A percentile compares a stretch with the other conserved stretches of the same genome.
These are phyloP conservation scores for Laupala kohalensis DNA, from an alignment of 1,140 invertebrate genomes.

Conservation along the genomic window DNA sequence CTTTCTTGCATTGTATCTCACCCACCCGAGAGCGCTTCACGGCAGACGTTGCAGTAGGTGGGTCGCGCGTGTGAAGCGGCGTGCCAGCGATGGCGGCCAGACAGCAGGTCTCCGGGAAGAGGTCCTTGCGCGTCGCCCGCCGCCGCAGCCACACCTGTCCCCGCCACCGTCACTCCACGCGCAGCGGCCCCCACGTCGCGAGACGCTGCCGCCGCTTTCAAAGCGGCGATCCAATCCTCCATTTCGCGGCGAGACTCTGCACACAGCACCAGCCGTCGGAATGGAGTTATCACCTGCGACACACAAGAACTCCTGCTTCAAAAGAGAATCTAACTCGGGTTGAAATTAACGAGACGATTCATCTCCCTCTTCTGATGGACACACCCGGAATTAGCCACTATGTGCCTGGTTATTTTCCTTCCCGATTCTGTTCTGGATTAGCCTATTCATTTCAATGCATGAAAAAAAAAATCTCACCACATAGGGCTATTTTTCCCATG, in stretches of 20 bases:
- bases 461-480: too few species aligned
- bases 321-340: too few species aligned
- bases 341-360: too few species aligned
- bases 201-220: slow-evolving; percentile 58
- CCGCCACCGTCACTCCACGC: background rate
- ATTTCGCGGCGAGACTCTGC: slow-evolving; percentile 70
- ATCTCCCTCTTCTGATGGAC: too few species aligned
- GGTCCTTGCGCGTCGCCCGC: slow-evolving; percentile 23
- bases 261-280: slow-evolving; percentile 67
- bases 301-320: background rate
- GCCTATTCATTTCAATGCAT: too few species aligned
- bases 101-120: slow-evolving; percentile 57
- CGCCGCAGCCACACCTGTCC: background rate
- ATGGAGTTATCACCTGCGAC: slow-evolving; percentile 70
- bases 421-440: too few species aligned
- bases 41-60: slow-evolving; percentile 92
- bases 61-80: slow-evolving; percentile 85
- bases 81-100: slow-evolving; percentile 86
- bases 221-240: slow-evolving; percentile 76
- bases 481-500: too few species aligned
- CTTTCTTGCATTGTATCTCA: too few species aligned
- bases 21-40: slow-evolving; percentile 69
- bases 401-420: too few species aligned
- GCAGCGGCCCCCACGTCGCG: slow-evolving; percentile 34
- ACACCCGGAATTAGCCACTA: too few species aligned